Conservation (phyloP, 2,888 invertebrate species). For the Mamestra brassicae region DNA sequence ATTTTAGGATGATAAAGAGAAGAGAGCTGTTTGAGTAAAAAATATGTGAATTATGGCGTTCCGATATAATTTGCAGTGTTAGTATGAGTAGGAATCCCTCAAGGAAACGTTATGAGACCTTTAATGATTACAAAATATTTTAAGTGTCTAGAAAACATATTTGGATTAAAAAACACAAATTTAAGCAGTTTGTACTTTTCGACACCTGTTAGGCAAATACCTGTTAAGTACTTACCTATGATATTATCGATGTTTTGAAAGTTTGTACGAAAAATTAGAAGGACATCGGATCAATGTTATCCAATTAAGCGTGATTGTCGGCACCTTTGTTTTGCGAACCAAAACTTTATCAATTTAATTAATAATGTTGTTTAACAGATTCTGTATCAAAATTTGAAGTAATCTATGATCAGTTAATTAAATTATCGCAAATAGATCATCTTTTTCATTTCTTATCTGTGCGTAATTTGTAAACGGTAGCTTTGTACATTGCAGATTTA, state of each 20-base stretch:
- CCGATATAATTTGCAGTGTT: neutral
- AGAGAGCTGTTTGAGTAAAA: neutral
- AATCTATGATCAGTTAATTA: slow-evolving; percentile 59
- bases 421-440: slow-evolving; percentile 58
- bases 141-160: neutral
- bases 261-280: slow-evolving; percentile 27
- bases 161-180: slow-evolving; percentile 8
- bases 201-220: neutral
- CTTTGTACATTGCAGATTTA: slow-evolving; percentile 53
- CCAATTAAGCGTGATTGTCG: slow-evolving; percentile 44
- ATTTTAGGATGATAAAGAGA: neutral
- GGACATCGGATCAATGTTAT: slow-evolving; percentile 48
- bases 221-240: neutral
- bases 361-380: slow-evolving; percentile 65
- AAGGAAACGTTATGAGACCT: slow-evolving; percentile 12
- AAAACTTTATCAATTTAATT: slow-evolving; percentile 63
- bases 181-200: neutral
- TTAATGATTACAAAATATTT: neutral
- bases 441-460: slow-evolving; percentile 39
- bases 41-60: neutral
- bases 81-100: neutral
- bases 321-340: slow-evolving; percentile 49
- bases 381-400: slow-evolving; percentile 52
- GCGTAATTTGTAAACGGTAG: slow-evolving; percentile 55
- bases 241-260: slow-evolving; percentile 22